A percentile compares a stretch with the other conserved stretches of the same genome.
Evolutionary conservation across 2,888 invertebrate species (phyloP).

Genomic region (Marasmarcha lunaedactyla): DNA sequence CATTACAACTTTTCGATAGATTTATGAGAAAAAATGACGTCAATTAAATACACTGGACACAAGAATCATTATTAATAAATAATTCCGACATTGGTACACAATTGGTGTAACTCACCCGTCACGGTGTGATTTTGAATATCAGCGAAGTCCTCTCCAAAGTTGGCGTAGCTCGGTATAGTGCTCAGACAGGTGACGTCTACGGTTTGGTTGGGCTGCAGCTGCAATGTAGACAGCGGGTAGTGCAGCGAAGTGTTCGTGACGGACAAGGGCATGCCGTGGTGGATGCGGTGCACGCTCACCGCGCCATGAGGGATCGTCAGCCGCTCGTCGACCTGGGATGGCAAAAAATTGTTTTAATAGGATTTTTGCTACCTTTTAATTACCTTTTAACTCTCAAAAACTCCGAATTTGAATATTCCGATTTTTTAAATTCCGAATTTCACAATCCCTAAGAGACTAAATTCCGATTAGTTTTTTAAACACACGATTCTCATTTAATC

Average conservation of each 20-base stretch:
- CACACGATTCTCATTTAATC: too few species aligned
- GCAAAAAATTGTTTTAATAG: conserved; percentile 3
- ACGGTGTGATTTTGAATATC: conserved; percentile 79
- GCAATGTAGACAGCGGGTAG: conserved; percentile 77
- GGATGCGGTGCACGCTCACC: conserved; percentile 40
- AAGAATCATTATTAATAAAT: too few species aligned
- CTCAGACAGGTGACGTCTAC: conserved; percentile 81
- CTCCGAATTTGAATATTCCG: too few species aligned
- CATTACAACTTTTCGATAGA: too few species aligned
- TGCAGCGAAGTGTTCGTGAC: conserved; percentile 65
- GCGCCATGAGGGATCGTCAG: conserved; percentile 52
- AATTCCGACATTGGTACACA: too few species aligned
- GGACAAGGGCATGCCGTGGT: conserved; percentile 50
- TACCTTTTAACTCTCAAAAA: too few species aligned
- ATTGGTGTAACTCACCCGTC: conserved; percentile 79
- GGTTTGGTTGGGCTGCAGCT: conserved; percentile 76
- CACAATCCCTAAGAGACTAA: too few species aligned
- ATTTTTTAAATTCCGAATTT: too few species aligned
- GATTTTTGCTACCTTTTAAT: too few species aligned
- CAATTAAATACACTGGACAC: too few species aligned
- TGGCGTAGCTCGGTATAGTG: conserved; percentile 82
- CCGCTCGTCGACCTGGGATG: conserved; percentile 56
- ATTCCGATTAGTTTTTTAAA: too few species aligned
- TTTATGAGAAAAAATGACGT: too few species aligned
- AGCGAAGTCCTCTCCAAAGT: conserved; percentile 76